Evolutionary conservation across 2,113 vertebrate species (phyloP), one percentile per base, ranked within the genome.

Genomic region (Nothocercus nigrocapillus): DNA sequence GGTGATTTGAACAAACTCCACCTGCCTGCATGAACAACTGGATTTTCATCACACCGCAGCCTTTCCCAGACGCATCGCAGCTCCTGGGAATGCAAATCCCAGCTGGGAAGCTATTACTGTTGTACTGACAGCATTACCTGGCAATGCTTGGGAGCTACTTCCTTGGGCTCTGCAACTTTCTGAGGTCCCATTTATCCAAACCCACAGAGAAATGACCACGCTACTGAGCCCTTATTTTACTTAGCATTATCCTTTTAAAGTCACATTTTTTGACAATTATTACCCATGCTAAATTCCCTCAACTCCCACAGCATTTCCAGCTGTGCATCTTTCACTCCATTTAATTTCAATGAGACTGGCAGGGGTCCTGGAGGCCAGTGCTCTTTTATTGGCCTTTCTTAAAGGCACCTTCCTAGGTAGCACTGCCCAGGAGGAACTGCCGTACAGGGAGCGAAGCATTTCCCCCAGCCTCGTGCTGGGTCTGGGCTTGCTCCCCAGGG

Each of bases 401-500:
- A 40, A 44, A 89, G 70, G 20, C 13, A 49, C 17, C 84, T 90
- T 51, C 72, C 80, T 64, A 49, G 47, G 49, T 9, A 81, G 38
- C 2, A 17, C 34, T 80, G 51, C 22, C 34, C 17, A 49, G 18
- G 27, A 24, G 13, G 9, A 72, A 27, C 5, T 13, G 54, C 40
- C 51, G 14, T 1, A 9, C 0, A 0, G 66, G 45, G 67, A 47
- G 45, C 5, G 7, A 64, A 85, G 21, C 44, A 80, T 20, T 22
- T 76, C 44, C 82, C 44, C 62, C 75, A 3, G n/a, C 25, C 44
- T 80, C 30, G 36, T 32, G 13, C 0, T 0, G 32, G 53, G 44
- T 34, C 30, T 38, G 64, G 72, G 27, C 11, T 13, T 8, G 15
- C 17, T 83, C 73, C 61, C 12, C 0, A 0, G 22, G 25, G 38